Base-by-base conservation (phyloP, 2,113 vertebrate genomes). In the Panthera tigris region DNA sequence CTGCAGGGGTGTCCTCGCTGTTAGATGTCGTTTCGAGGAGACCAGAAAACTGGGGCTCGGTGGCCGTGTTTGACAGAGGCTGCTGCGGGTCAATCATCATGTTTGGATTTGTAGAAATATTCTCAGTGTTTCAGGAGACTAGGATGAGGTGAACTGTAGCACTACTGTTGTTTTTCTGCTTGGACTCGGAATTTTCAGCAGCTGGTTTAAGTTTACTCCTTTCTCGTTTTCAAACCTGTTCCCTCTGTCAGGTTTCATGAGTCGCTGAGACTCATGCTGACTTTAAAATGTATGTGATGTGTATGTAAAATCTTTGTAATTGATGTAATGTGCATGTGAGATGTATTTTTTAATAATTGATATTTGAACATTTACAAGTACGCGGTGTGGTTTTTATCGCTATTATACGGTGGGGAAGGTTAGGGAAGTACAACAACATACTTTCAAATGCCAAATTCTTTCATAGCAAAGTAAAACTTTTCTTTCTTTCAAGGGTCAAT, bases 231-330 rank as follows among this genome's bases (percentile, higher is more conserved):
- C 23, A 50, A 39, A 21, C 7, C 29, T 36, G 18, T 11, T 55
- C 8, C 19, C 7, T 4, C 5, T 1, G 0, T 21, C 36, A 2
- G 3, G 7, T 33, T 41, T 6, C 11, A 0, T 16, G 33, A 69
- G 39, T 21, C 1, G 2, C 14, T 10, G 48, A 85, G 9, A 14
- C 7, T 3, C 9, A 19, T 2, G 31, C 11, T 31, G 10, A 39
- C 39, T 74, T 39, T 50, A 55, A 14, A 29, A 79, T 8, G 3
- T 48, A n/a, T 19, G 9, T 19, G 55, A 10, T 3, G 7, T 33
- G 15, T 74, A 45, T 76, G 14, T 48, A 29, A 48, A 31, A 79
- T 79, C 31, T 33, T 79, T 76, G 48, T 15, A 57, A 55, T 27
- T 25, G 15, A 61, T 63, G 19, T 29, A 63, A 4, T 36, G 12